phyloP scores from a whole-genome alignment of 92 coral and sea anemone species.

The Porites divaricata region DNA sequence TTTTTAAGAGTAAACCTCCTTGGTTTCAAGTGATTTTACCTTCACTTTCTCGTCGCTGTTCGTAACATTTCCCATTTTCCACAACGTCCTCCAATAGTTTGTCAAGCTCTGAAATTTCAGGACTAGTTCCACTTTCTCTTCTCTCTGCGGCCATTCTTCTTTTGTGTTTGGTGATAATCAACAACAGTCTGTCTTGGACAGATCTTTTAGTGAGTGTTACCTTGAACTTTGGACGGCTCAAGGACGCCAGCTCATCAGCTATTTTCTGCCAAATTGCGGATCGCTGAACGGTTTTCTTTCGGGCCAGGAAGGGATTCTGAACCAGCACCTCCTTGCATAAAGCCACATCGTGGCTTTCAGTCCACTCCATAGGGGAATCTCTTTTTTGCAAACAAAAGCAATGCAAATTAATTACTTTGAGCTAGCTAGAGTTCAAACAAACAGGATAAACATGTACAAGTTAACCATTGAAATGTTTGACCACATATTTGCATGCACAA shows the following conservation, averaged over 20 bases:
- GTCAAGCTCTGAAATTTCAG: conserved; percentile 30
- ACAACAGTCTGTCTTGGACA: conserved; percentile 14
- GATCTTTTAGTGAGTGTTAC: conserved; percentile 20
- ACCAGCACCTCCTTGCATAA: conserved; percentile 25
- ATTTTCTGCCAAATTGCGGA: conserved; percentile 10
- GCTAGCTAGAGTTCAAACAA: too few relatives aligned
- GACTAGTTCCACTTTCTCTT: conserved; percentile 17
- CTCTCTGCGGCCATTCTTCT: conserved; percentile 18
- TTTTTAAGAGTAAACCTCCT: background rate
- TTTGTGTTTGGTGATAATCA: conserved; percentile 12
- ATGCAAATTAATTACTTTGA: too few relatives aligned
- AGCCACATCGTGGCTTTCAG: conserved; percentile 21
- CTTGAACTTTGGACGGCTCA: conserved; percentile 16
- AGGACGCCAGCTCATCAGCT: conserved; percentile 4
- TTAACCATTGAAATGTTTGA: too few relatives aligned
- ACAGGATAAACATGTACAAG: too few relatives aligned
- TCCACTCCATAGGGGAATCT: conserved; percentile 37
- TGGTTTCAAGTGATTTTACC: conserved; percentile 13
- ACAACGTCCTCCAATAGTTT: conserved; percentile 24
- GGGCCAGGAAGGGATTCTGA: conserved; percentile 19
- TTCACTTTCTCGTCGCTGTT: conserved; percentile 31
- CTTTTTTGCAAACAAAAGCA: background rate
- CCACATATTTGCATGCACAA: too few relatives aligned
- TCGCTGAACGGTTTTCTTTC: conserved; percentile 5
- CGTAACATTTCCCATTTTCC: conserved; percentile 18